Evolutionary conservation across 2,888 invertebrate genomes (phyloP).

Genomic region (Hypselothyrea guttata): DNA sequence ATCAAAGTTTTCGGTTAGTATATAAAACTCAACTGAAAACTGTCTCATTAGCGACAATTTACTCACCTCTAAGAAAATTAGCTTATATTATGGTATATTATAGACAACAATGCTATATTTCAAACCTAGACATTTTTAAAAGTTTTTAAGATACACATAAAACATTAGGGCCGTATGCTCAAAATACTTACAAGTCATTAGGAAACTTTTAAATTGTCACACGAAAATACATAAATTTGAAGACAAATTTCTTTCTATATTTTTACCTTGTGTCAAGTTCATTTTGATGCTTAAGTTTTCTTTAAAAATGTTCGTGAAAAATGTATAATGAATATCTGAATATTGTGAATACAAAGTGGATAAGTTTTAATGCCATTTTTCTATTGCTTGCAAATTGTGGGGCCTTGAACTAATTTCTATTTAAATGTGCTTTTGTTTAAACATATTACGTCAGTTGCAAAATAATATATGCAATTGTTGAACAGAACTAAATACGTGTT

Average conservation of each 20-base stretch:
- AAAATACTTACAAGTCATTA: slow-evolving; percentile 49
- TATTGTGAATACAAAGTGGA: slow-evolving; percentile 17
- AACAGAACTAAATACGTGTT: no score
- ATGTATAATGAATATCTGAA: slow-evolving; percentile 4
- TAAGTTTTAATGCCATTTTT: slow-evolving; percentile 24
- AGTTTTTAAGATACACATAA: slow-evolving; percentile 4
- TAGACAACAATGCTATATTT: no score
- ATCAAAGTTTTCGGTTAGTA: no score
- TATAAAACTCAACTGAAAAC: no score
- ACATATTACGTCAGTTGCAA: slow-evolving; percentile 55
- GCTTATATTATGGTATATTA: not conserved
- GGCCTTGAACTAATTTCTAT: slow-evolving; percentile 76
- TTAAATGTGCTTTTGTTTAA: slow-evolving; percentile 58
- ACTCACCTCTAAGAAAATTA: not conserved
- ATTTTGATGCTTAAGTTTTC: slow-evolving; percentile 18
- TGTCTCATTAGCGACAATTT: not conserved
- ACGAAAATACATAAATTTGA: slow-evolving; percentile 22
- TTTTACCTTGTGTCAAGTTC: slow-evolving; percentile 42
- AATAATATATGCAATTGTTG: no score
- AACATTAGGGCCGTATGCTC: slow-evolving; percentile 9
- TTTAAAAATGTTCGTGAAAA: not conserved
- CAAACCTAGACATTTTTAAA: not conserved
- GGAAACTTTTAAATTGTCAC: slow-evolving; percentile 37
- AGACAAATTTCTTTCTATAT: slow-evolving; percentile 3
- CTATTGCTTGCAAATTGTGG: slow-evolving; percentile 58